Conservation (phyloP, 92 coral and sea anemone genomes). For the Zoanthus gigantus region DNA sequence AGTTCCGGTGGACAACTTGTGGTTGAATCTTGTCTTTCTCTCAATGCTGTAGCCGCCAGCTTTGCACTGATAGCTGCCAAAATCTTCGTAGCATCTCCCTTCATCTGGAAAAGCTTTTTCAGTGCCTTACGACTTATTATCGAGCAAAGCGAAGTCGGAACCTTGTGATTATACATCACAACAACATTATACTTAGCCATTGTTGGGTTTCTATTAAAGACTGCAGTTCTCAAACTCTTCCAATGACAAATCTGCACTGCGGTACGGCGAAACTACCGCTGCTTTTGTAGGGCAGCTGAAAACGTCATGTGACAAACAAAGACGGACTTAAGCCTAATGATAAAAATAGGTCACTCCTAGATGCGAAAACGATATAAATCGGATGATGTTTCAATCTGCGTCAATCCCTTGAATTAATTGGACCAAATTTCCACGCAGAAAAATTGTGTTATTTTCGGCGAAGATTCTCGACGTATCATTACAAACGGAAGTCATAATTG, state of each 20-base stretch:
- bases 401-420: slow-evolving; percentile 17
- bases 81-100: slow-evolving; percentile 33
- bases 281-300: slow-evolving; percentile 21
- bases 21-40: slow-evolving; percentile 30
- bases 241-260: neutral
- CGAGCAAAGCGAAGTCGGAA: slow-evolving; percentile 30
- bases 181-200: slow-evolving; percentile 43
- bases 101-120: slow-evolving; percentile 36
- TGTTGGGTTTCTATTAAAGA: neutral
- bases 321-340: neutral
- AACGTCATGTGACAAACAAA: slow-evolving; percentile 26
- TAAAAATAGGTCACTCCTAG: slow-evolving; percentile 41
- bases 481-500: neutral
- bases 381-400: slow-evolving; percentile 32
- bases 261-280: neutral
- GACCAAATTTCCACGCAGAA: slow-evolving; percentile 30
- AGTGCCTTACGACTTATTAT: slow-evolving; percentile 31
- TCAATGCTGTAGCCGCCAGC: neutral
- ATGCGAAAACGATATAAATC: slow-evolving; percentile 23
- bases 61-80: slow-evolving; percentile 23
- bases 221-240: neutral
- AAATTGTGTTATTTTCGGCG: slow-evolving; percentile 25
- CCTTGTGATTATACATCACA: slow-evolving; percentile 20
- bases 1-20: slow-evolving; percentile 40
- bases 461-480: slow-evolving; percentile 7